phyloP scores from a whole-genome alignment of 2,113 vertebrate genomes.

The Xyliphius kryptos region DNA sequence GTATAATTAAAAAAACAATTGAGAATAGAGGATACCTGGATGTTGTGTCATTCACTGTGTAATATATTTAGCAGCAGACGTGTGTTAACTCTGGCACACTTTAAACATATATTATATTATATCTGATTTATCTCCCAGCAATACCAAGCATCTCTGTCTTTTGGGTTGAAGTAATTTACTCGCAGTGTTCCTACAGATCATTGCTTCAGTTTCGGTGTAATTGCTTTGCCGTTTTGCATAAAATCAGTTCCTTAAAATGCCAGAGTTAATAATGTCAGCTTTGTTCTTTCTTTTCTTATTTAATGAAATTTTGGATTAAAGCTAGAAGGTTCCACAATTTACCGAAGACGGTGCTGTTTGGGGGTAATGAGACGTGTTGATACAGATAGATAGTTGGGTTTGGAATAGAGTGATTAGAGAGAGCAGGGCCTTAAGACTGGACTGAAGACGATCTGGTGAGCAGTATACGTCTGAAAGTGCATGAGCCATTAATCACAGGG shows the following conservation, averaged over 20 bases:
- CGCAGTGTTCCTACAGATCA: neutral
- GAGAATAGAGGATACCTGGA: no score
- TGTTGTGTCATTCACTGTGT: no score
- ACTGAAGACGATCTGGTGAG: constrained; percentile 32
- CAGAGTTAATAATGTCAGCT: constrained; percentile 5
- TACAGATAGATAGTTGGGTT: neutral
- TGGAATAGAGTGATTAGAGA: neutral
- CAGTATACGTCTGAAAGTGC: constrained; percentile 2
- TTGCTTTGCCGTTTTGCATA: constrained; percentile 2
- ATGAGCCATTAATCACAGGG: constrained; percentile 18
- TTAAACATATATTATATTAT: no score
- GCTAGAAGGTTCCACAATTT: neutral
- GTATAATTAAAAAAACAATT: no score
- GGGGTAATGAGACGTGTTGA: neutral
- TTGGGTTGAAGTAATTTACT: no score
- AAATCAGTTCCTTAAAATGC: neutral
- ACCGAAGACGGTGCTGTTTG: neutral
- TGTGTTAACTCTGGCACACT: no score
- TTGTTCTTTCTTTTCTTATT: no score
- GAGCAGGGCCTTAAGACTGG: neutral
- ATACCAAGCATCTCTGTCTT: no score
- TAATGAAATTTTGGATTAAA: constrained; percentile 13
- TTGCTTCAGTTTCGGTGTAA: constrained; percentile 6
- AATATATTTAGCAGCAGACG: no score
- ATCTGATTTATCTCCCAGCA: no score